A percentile compares a stretch with the other conserved stretches of the same genome.
Evolutionary conservation across 2,113 vertebrate species (phyloP).

Genomic region (Gopherus evgoodei): DNA sequence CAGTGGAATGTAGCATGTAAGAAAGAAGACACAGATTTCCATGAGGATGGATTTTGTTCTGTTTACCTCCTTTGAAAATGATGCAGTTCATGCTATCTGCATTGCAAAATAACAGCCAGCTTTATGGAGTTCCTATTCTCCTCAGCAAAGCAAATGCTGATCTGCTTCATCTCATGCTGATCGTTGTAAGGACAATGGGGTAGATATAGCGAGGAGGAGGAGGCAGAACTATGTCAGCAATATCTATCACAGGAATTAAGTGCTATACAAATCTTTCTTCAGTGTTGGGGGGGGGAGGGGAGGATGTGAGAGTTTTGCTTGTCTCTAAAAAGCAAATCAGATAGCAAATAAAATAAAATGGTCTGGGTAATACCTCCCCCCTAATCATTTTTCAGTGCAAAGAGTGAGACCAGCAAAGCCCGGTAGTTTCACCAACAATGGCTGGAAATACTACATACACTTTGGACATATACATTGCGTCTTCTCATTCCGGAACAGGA

Average conservation of each 20-base stretch:
- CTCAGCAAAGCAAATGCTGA: slow-evolving; percentile 51
- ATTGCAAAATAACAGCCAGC: slow-evolving; percentile 40
- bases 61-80: slow-evolving; percentile 55
- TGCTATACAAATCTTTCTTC: slow-evolving; percentile 56
- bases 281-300: background rate
- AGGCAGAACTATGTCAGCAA: slow-evolving; percentile 71
- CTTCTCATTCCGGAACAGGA: background rate
- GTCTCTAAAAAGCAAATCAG: background rate
- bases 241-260: slow-evolving; percentile 65
- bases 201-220: slow-evolving; percentile 38
- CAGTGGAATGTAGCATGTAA: background rate
- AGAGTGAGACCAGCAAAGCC: background rate
- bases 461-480: background rate
- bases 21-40: background rate
- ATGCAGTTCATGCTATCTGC: slow-evolving; percentile 59
- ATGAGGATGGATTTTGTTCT: slow-evolving; percentile 34
- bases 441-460: background rate
- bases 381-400: slow-evolving; percentile 12
- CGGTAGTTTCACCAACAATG: background rate
- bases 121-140: slow-evolving; percentile 73
- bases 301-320: background rate
- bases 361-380: background rate
- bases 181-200: background rate
- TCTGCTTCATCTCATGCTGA: background rate
- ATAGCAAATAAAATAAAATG: background rate